Evolutionary conservation across 2,797 vertebrate species (phyloP), one percentile per base, ranked within the genome.

Genomic region (Hemibagrus guttatus): DNA sequence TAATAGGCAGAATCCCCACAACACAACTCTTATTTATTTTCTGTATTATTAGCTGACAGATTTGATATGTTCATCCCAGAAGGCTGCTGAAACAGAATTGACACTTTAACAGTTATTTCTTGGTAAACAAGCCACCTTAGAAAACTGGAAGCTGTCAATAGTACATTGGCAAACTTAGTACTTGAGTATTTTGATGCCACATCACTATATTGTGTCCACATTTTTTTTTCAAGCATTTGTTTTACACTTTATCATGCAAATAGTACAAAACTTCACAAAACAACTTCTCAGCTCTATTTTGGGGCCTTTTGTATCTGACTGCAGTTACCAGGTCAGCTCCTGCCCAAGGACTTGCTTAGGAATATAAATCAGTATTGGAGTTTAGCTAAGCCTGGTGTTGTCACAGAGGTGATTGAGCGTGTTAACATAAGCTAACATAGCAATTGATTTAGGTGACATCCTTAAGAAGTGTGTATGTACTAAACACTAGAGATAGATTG

Each of bases 301-400:
- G 9, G 16, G 74, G n/a, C 74, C 21, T 74, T 14, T 26, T 26
- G 42, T 5, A 54, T 78, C 19, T 78, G 7, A 76, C 16, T 49
- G 49, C 74, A 54, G n/a, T 31, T 76, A 19, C 52, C 75, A 79
- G 75, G 54, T 35, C 75, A 58, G 75, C 26, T 75, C 42, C 21
- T 72, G 8, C 11, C 2, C 13, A 21, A 46, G 12, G 23, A 14
- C 39, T 46, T 39, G 6, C 46, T 13, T 23, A 56, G 52, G n/a
- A 56, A 76, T 88, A 72, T 88, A 88, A 90, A 84, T 83, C 84
- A 78, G 26, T 80, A 83, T 72, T 46, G 11, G 69, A 81, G 68
- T 81, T 80, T 61, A 83, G 21, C 66, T 35, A 74, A 74, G 63
- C 56, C 61, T 84, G 85, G 87, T 58, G 61, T 69, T 86, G 75